phyloP scores from a whole-genome alignment of 2,888 invertebrate species.

The Eumacrocentrus americanus region DNA sequence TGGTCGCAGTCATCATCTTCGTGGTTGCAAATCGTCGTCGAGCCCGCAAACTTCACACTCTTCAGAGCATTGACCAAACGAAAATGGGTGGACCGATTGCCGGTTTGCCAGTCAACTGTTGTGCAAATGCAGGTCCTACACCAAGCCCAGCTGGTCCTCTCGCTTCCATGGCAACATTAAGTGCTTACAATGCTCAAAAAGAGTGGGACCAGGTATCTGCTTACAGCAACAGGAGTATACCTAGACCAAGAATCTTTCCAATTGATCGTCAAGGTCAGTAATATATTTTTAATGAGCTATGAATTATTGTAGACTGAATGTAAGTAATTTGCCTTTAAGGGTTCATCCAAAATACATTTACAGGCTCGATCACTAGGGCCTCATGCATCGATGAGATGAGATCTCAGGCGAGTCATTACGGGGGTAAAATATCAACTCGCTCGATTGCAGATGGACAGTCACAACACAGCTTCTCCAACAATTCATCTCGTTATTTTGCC shows the following conservation, averaged over 20 bases:
- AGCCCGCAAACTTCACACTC: slow-evolving; percentile 75
- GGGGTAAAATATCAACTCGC: slow-evolving; percentile 68
- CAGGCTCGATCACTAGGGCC: slow-evolving; percentile 60
- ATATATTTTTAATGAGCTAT: background rate
- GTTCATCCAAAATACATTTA: slow-evolving; percentile 22
- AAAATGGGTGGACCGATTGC: slow-evolving; percentile 73
- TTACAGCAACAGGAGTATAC: slow-evolving; percentile 89
- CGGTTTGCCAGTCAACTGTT: slow-evolving; percentile 81
- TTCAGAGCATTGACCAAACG: slow-evolving; percentile 70
- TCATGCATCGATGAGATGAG: slow-evolving; percentile 75
- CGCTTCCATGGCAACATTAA: slow-evolving; percentile 82
- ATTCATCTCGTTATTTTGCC: slow-evolving; percentile 76
- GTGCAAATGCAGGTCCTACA: slow-evolving; percentile 73
- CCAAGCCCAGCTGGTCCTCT: slow-evolving; percentile 81
- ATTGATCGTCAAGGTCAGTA: slow-evolving; percentile 66
- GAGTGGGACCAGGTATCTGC: slow-evolving; percentile 90
- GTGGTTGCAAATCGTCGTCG: slow-evolving; percentile 84
- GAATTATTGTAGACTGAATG: background rate
- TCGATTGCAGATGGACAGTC: slow-evolving; percentile 89
- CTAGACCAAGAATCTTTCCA: slow-evolving; percentile 84
- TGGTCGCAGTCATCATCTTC: slow-evolving; percentile 88
- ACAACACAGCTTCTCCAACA: slow-evolving; percentile 86
- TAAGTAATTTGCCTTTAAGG: slow-evolving; percentile 11
- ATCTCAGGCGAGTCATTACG: slow-evolving; percentile 72
- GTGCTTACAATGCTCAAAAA: slow-evolving; percentile 84